Conservation (phyloP, 2,113 vertebrate genomes). For the Trichechus manatus region DNA sequence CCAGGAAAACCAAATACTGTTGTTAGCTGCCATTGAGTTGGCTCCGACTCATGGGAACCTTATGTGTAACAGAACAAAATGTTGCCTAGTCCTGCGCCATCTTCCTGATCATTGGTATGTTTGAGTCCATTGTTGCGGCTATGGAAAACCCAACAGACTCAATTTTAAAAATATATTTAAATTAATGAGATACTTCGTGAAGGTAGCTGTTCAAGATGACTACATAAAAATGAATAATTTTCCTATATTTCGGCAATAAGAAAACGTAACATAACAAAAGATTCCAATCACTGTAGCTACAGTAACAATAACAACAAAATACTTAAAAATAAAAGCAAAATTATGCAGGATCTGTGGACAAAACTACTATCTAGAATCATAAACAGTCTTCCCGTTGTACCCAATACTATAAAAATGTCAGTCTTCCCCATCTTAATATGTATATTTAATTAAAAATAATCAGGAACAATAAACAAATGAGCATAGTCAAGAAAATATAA, state of each 20-base stretch:
- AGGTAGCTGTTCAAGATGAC: neutral
- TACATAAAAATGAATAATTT: conserved; percentile 27
- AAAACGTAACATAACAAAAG: neutral
- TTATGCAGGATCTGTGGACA: neutral
- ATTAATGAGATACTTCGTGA: neutral
- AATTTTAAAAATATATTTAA: neutral
- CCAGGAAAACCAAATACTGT: neutral
- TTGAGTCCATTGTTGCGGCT: neutral
- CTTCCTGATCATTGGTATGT: neutral
- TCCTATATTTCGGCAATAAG: neutral
- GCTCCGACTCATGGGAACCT: neutral
- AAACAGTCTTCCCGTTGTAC: neutral
- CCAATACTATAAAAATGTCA: neutral
- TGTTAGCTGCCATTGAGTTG: neutral
- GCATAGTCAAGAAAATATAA: no score
- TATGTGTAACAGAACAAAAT: neutral
- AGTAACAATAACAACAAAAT: neutral
- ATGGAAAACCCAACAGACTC: neutral
- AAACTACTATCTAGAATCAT: neutral
- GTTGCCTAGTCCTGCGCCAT: neutral
- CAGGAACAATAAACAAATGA: neutral
- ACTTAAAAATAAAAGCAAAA: neutral
- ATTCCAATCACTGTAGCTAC: conserved; percentile 15
- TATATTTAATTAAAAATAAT: neutral
- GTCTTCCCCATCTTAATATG: neutral